phyloP scores from a whole-genome alignment of 2,888 invertebrate genomes.

The Perizoma affinitatum region DNA sequence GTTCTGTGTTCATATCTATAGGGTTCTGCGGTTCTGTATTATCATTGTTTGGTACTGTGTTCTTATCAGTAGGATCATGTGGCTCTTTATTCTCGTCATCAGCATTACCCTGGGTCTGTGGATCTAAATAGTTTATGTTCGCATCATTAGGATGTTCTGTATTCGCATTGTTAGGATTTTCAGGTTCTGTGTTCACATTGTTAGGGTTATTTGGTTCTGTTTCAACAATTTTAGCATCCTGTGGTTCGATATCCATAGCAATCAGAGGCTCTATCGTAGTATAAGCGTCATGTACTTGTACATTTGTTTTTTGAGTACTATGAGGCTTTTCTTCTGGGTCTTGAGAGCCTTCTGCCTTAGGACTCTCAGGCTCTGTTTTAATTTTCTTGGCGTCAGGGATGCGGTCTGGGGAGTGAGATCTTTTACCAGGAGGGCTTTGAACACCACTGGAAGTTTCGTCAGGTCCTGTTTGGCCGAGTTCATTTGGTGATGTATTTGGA shows the following conservation, averaged over 20 bases:
- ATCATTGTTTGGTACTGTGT: no score
- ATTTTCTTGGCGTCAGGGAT: constrained; percentile 51
- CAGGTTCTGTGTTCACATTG: no score
- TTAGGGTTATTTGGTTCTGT: no score
- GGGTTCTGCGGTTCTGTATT: background rate
- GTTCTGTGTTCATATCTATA: background rate
- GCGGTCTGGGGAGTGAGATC: constrained; percentile 44
- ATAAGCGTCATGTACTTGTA: background rate
- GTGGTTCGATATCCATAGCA: background rate
- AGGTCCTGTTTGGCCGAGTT: background rate
- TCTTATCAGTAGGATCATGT: no score
- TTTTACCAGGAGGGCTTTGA: constrained; percentile 44
- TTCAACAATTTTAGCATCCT: background rate
- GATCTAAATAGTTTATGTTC: no score
- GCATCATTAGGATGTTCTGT: no score
- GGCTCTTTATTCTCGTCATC: no score
- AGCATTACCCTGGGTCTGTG: no score
- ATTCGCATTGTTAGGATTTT: no score
- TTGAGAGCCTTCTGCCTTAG: background rate
- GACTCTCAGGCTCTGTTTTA: constrained; percentile 43
- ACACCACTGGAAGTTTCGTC: constrained; percentile 6
- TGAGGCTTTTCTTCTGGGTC: no score
- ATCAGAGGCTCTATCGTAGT: background rate
- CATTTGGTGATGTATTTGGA: background rate
- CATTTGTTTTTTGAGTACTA: no score